Conservation (phyloP, 2,113 vertebrate species). For the Chrysemys picta region DNA sequence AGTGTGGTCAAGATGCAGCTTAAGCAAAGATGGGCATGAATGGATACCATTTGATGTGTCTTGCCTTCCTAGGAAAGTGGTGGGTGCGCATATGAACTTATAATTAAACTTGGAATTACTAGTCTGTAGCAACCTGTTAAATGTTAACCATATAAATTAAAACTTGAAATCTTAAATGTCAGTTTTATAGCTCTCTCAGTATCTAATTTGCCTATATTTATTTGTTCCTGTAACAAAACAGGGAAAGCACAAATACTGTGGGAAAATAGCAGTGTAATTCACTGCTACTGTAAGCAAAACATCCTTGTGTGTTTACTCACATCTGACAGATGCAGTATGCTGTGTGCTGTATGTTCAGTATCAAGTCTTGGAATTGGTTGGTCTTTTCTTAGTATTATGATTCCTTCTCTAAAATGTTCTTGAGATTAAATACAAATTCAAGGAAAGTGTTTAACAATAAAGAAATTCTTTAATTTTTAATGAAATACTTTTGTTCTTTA, state of each 20-base stretch:
- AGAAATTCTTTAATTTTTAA: slow-evolving; percentile 49
- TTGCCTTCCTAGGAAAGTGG: slow-evolving; percentile 44
- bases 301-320: background rate
- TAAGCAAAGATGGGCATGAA: background rate
- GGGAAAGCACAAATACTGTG: background rate
- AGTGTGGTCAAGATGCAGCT: background rate
- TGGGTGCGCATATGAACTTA: background rate
- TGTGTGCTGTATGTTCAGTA: background rate
- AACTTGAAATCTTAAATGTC: background rate
- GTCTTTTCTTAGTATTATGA: slow-evolving; percentile 30
- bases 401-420: slow-evolving; percentile 34
- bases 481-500: slow-evolving; percentile 53
- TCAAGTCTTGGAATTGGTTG: slow-evolving; percentile 12
- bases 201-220: rapidly evolving
- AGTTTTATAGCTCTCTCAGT: background rate
- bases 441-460: slow-evolving; percentile 37
- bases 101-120: background rate
- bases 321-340: background rate
- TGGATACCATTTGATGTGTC: background rate
- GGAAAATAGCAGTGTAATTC: background rate
- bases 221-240: background rate
- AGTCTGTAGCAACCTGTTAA: background rate
- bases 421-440: slow-evolving; percentile 32
- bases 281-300: background rate
- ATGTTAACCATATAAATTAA: background rate